Base-by-base conservation (phyloP, 2,113 vertebrate genomes). In the Cricetomys ansorgei region DNA sequence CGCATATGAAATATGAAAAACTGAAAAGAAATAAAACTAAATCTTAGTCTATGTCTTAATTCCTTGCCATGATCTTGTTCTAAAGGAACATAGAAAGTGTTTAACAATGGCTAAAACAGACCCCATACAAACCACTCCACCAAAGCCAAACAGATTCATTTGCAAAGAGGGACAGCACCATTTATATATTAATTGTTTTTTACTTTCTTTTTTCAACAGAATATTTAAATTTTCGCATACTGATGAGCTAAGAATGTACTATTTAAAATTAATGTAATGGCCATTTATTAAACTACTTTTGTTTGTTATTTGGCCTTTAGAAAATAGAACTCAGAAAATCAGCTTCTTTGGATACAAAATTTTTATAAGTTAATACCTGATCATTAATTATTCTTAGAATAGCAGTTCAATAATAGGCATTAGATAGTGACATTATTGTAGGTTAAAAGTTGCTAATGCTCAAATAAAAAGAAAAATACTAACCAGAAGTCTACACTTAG, bases 1-100 rank as follows among this genome's bases (percentile, higher is more conserved):
- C 88, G 31, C 15, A 29, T 91, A n/a, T 91, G 34, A 85, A 91
- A 53, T 83, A 43, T 84, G 37, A 96, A 40, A 92, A 91, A 50
- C 21, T 37, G 37, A 67, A 94, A 91, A 88, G 11, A 88, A 91
- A 59, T 7, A 37, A 50, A 1, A 57, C 23, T 17, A 67, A 89
- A 92, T 1, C 3, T 84, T 16, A 19, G 27, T 62, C 25, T 88
- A 10, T 57, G 43, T 75, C 12, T 50, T 77, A 95, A 83, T 64
- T 15, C 21, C 5, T 73, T 48, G 2, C 55, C 25, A 86, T 75
- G 67, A 92, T 25, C 31, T 55, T 3, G 13, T 88, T 10, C 67
- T 55, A 73, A 91, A 19, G 4, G 1, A 83, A 81, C 9, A 91
- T 11, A 67, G n/a, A 84, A 92, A 90, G 67, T 55, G 40, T 25